Percentiles rank a stretch among this genome's conserved stretches.
These are phyloP conservation scores for Lathronympha strigana DNA, from an alignment of 2,888 invertebrate genomes.

Conservation along the genomic window DNA sequence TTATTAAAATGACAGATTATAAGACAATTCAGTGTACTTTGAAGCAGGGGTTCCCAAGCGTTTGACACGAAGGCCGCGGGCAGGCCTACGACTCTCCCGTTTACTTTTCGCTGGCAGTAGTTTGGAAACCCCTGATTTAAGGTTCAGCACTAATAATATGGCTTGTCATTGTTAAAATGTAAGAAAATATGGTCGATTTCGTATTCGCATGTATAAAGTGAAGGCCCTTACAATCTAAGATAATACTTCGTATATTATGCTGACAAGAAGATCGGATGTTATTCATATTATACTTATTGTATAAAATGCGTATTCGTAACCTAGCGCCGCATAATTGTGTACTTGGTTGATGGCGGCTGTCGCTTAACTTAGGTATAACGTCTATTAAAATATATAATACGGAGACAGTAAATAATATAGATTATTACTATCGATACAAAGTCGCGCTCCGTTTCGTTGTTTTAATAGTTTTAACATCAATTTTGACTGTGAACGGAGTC, in stretches of 20 bases:
- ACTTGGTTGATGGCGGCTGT: conserved; percentile 5
- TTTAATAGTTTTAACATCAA: background rate
- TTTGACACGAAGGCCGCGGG: too few relatives aligned
- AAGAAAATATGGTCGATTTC: background rate
- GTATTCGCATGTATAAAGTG: conserved; percentile 17
- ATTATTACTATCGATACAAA: background rate
- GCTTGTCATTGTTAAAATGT: background rate
- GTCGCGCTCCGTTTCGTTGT: background rate
- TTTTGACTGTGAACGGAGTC: background rate
- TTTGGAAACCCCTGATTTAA: too few relatives aligned
- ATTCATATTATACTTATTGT: conserved; percentile 23
- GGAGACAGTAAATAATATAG: background rate
- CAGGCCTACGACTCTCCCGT: too few relatives aligned
- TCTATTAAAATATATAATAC: conserved; percentile 1
- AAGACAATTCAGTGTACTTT: background rate
- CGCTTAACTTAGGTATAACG: conserved; percentile 21
- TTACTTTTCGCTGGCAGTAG: too few relatives aligned
- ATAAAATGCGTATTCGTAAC: conserved; percentile 30
- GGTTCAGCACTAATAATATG: too few relatives aligned
- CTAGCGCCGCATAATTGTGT: conserved; percentile 6
- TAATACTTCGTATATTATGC: conserved; percentile 28
- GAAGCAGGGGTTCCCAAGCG: too few relatives aligned
- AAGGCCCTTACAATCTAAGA: conserved; percentile 30
- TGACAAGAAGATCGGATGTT: conserved; percentile 18
- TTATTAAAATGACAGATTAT: background rate